phyloP scores from a whole-genome alignment of 2,888 invertebrate species.

The Shargacucullia verbasci region DNA sequence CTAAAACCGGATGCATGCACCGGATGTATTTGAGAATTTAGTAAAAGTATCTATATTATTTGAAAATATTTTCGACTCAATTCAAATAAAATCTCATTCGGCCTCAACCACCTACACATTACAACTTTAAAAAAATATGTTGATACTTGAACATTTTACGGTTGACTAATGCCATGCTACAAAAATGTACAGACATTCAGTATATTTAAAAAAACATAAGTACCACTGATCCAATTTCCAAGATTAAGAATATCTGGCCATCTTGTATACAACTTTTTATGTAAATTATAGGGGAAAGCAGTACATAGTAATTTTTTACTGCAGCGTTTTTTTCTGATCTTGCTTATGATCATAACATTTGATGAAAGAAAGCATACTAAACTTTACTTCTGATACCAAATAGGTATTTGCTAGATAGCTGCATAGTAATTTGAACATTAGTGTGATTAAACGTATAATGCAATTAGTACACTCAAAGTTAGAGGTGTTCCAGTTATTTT shows the following conservation, averaged over 20 bases:
- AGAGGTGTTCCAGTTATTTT: background rate
- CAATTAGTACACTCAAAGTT: background rate
- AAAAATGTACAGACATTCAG: background rate
- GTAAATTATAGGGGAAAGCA: too few species aligned
- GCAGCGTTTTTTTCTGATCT: too few species aligned
- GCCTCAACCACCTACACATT: constrained; percentile 23
- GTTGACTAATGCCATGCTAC: background rate
- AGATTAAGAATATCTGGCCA: background rate
- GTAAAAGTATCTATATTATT: background rate
- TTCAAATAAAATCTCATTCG: constrained; percentile 23
- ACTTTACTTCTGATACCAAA: too few species aligned
- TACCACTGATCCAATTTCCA: constrained; percentile 10
- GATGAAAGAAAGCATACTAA: too few species aligned
- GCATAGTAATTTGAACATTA: too few species aligned
- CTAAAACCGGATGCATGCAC: too few species aligned
- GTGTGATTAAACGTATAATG: background rate
- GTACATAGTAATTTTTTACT: too few species aligned
- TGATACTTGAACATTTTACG: constrained; percentile 27
- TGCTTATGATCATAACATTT: too few species aligned
- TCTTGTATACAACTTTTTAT: too few species aligned
- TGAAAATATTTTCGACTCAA: background rate
- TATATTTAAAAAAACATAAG: background rate
- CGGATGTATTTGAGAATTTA: too few species aligned
- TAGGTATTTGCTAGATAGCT: too few species aligned
- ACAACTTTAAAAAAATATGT: constrained; percentile 28